Conservation (phyloP, 2,888 invertebrate genomes). For the Cephus spinipes region DNA sequence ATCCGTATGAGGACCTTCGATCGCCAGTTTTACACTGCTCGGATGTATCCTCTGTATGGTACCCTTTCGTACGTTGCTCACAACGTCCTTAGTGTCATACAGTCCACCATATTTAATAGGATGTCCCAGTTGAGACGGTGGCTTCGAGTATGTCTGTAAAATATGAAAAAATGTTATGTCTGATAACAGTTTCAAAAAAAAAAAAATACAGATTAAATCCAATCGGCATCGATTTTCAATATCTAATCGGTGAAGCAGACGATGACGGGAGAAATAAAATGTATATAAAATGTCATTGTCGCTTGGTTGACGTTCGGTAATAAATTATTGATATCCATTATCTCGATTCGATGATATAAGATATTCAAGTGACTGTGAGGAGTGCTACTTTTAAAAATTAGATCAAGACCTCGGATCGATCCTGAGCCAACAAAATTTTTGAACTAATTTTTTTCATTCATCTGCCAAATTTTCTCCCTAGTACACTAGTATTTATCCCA, state of each 20-base stretch:
- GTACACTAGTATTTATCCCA: too few species aligned
- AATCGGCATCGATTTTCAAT: background rate
- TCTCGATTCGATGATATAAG: constrained; percentile 23
- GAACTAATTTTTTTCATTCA: background rate
- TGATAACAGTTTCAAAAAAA: background rate
- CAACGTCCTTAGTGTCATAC: constrained; percentile 17
- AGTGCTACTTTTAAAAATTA: background rate
- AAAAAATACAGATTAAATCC: background rate
- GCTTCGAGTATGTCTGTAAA: constrained; percentile 32
- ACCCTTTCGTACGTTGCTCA: constrained; percentile 31
- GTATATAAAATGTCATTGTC: constrained; percentile 42
- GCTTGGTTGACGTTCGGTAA: constrained; percentile 36
- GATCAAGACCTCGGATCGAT: background rate
- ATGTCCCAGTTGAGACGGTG: constrained; percentile 35
- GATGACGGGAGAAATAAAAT: constrained; percentile 34
- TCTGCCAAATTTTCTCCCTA: too few species aligned
- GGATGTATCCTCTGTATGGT: constrained; percentile 73
- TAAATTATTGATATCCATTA: constrained; percentile 44
- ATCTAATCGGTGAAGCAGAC: background rate
- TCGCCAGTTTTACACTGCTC: constrained; percentile 81
- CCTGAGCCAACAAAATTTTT: background rate
- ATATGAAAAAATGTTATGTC: background rate
- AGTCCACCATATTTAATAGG: constrained; percentile 31
- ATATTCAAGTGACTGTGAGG: background rate
- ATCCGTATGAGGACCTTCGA: constrained; percentile 84